Evolutionary conservation across 2,797 vertebrate species (phyloP).

Genomic region (Melopsittacus undulatus): DNA sequence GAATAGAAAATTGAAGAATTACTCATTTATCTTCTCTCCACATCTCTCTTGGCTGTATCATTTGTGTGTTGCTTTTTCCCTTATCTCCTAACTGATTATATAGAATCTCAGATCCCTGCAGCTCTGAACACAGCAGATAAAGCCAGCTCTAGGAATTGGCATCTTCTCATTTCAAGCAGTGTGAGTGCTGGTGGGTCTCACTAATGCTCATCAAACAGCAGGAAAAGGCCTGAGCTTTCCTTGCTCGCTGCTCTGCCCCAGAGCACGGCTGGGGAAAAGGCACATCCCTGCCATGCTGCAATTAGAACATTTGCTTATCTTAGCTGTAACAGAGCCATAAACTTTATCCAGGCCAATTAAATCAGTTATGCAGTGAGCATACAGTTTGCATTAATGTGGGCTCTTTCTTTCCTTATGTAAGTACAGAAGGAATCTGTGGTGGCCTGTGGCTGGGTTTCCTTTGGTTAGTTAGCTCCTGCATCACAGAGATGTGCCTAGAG

Average conservation of each 20-base stretch:
- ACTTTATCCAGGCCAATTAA: not conserved
- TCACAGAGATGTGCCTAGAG: not conserved
- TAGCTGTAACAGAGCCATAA: not conserved
- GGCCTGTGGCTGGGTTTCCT: not conserved
- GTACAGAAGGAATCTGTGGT: not conserved
- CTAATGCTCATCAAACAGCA: not conserved
- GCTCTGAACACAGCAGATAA: not conserved
- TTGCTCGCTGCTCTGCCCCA: not conserved
- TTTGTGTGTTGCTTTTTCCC: not conserved
- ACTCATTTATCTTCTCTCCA: not conserved
- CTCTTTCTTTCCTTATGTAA: not conserved
- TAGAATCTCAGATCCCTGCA: not conserved
- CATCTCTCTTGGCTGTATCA: not conserved
- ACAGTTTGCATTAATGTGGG: not conserved
- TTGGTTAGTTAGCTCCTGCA: not conserved
- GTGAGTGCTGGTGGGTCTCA: not conserved
- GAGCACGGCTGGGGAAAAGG: not conserved
- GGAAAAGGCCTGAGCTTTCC: not conserved
- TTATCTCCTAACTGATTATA: not conserved
- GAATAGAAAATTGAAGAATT: slow-evolving; percentile 4
- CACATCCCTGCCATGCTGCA: not conserved
- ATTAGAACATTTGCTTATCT: not conserved
- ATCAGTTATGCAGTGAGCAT: not conserved
- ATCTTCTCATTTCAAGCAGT: not conserved
- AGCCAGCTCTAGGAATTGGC: not conserved